These are phyloP conservation scores for Corythornis cristatus DNA, from an alignment of 2,113 vertebrate species.

Conservation along the genomic window DNA sequence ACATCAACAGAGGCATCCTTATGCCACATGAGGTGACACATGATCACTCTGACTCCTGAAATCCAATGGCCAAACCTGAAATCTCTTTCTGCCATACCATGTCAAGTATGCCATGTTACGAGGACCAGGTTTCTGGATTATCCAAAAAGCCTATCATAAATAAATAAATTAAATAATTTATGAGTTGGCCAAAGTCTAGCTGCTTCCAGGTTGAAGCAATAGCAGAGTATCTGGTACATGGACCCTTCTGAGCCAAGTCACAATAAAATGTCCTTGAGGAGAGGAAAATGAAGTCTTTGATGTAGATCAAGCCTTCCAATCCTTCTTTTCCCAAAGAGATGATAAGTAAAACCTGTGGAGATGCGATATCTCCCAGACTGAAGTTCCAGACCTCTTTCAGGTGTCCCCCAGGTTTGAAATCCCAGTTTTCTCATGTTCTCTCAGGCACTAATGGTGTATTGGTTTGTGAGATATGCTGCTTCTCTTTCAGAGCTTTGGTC, in stretches of 20 bases:
- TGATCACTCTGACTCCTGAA: not conserved
- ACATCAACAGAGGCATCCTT: not conserved
- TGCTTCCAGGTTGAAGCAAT: not conserved
- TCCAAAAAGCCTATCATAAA: not conserved
- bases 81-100: not conserved
- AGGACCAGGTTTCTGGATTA: not conserved
- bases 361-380: fast-evolving
- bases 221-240: not conserved
- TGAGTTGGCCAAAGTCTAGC: not conserved
- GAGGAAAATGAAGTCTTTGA: not conserved
- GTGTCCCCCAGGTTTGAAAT: not conserved
- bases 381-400: not conserved
- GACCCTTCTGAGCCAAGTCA: not conserved
- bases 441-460: not conserved
- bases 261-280: not conserved
- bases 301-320: not conserved
- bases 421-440: not conserved
- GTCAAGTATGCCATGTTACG: not conserved
- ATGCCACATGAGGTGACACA: not conserved
- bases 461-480: not conserved
- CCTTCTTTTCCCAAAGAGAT: not conserved
- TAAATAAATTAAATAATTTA: not conserved
- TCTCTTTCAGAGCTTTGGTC: not conserved
- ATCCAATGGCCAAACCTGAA: not conserved
- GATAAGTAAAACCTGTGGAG: not conserved